Base-by-base conservation (phyloP, 2,888 invertebrate genomes). In the Liodrosophila aerea region DNA sequence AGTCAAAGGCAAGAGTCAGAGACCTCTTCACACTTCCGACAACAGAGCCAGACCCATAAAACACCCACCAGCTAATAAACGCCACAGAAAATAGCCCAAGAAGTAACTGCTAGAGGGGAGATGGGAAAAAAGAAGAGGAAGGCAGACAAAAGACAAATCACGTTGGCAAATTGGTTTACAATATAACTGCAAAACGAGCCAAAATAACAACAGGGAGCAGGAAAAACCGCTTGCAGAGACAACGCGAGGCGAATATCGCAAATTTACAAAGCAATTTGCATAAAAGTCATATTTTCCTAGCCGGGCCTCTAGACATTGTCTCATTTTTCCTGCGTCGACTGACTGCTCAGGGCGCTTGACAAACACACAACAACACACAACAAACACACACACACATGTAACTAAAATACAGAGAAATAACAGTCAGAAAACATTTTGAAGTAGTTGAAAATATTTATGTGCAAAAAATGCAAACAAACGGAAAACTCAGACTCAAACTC, bases 221-320 rank as follows among this genome's bases (percentile, higher is more conserved):
- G 56, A 64, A 71, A 61, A 63, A 33, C 34, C 46, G 52, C 41
- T 54, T 9, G 60, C 49, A 50, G 61, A 50, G 61, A 56, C 51
- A 52, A 49, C 66, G n/a, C n/a, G n/a, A n/a, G n/a, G n/a, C n/a
- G 61, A 40, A 72, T 54, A 61, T 74, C 60, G 64, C 74, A 74
- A 81, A 84, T 84, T 84, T 71, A 61, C 78, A 63, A 76, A 67
- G 75, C 69, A 74, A 80, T 80, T 80, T 80, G 85, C 85, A 80
- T 80, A 80, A 80, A 82, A 85, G 69, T 85, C 78, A 82, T 82
- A 85, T 80, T 80, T 84, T 58, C 37, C 27, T 39, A 53, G 82
- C 77, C 76, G 63, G 18, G 59, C 81, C 76, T 73, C 44, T 49
- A 76, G 70, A 57, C 58, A 60, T 50, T 45, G 53, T 44, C 60